Conservation (phyloP, 1,140 invertebrate genomes). For the Drosophila parvula region DNA sequence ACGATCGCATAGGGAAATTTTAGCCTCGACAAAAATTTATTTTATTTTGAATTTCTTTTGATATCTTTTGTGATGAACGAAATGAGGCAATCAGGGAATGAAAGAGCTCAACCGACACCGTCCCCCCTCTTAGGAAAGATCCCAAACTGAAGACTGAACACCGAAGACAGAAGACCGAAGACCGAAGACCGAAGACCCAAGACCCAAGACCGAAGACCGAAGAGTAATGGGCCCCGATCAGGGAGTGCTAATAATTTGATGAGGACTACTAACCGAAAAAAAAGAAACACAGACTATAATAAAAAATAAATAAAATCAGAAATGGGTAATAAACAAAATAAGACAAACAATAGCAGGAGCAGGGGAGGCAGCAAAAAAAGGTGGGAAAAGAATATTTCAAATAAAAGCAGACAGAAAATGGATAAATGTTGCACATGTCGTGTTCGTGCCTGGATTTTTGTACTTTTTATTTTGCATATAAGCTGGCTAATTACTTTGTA, state of each 20-base stretch:
- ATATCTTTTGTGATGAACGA: conserved; percentile 47
- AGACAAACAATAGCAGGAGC: no score
- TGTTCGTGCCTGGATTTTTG: conserved; percentile 51
- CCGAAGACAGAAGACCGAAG: neutral
- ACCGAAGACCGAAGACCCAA: neutral
- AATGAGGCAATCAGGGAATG: conserved; percentile 50
- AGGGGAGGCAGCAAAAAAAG: neutral
- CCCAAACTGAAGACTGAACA: neutral
- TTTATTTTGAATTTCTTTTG: conserved; percentile 44
- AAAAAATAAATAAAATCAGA: conserved; percentile 31
- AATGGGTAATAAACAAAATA: conserved; percentile 9
- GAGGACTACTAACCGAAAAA: conserved; percentile 44
- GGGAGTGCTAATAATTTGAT: conserved; percentile 55
- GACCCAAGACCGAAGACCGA: conserved; percentile 1
- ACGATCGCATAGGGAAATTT: conserved; percentile 23
- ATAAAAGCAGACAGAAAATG: neutral
- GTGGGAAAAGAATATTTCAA: conserved; percentile 55
- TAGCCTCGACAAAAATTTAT: conserved; percentile 31
- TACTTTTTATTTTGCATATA: conserved; percentile 58
- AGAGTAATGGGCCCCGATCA: conserved; percentile 52
- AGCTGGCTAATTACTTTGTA: conserved; percentile 78
- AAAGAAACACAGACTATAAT: neutral
- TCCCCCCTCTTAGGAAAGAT: neutral
- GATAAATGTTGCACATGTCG: conserved; percentile 70
- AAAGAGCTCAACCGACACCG: neutral